Base-by-base conservation (phyloP, 2,888 invertebrate species). In the Macaria notata region DNA sequence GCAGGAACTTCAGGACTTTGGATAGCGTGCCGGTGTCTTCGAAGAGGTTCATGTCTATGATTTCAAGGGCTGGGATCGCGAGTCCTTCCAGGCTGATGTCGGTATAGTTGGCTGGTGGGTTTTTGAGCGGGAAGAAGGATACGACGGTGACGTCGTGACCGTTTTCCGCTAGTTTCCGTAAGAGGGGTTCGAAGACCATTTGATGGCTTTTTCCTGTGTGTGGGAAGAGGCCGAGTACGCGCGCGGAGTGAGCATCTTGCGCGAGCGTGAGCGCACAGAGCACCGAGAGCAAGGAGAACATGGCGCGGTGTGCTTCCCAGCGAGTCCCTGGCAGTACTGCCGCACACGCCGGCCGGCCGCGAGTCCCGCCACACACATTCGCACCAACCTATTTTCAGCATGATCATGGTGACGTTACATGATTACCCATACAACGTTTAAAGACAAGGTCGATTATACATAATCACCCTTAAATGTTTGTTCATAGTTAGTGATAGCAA, bases 121-220 rank as follows among this genome's bases (percentile, higher is more conserved):
- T 73, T 63, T 84, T 84, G 46, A 83, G 66, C 0, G 94, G 94
- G 73, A 93, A 94, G 76, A 92, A 92, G 0, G 93, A 93, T 2
- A 93, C 83, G 2, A 94, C 92, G 8, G 94, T 94, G 3, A 94
- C 73, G 46, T 94, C 86, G 70, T 94, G 94, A 1, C 94, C 94
- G 46, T 92, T 86, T 31, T 83, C 82, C 0, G 92, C 93, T 52
- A 95, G 75, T 44, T 86, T 89, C 50, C 84, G 84, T 6, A 94
- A 71, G 3, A 94, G 77, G 0, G 92, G 92, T 46, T 92, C 88
- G 72, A 93, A 94, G 0, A 94, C 93, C 75, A 92, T 88, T 66
- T 93, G 94, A 67, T 95, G 95, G 66, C 94, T 94, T 59, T 92
- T 92, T 0, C 93, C 93, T 0, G 91, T 87, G 69, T 94, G 92